Evolutionary conservation across 2,113 vertebrate species (phyloP).

Genomic region (Pristiophorus japonicus): DNA sequence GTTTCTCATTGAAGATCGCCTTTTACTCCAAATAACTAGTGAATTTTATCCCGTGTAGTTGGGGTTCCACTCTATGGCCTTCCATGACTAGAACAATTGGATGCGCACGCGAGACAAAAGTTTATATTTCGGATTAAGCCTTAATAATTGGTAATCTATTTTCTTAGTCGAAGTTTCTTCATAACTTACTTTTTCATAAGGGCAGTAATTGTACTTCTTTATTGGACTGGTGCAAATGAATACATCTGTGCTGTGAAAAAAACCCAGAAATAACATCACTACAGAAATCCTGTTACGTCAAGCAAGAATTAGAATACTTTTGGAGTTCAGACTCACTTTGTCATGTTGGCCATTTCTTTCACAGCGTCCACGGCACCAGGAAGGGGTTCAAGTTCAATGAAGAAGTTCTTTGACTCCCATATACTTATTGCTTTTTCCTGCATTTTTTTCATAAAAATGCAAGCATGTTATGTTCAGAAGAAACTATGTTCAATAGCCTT

Average conservation of each 20-base stretch:
- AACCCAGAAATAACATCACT: slow-evolving; percentile 33
- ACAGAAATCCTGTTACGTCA: neutral
- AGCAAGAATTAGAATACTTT: neutral
- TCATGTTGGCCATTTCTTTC: slow-evolving; percentile 81
- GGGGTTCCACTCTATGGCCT: neutral
- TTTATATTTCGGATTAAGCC: neutral
- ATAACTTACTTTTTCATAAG: slow-evolving; percentile 80
- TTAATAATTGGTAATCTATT: neutral
- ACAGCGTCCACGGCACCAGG: slow-evolving; percentile 84
- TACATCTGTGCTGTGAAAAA: slow-evolving; percentile 76
- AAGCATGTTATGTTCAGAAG: slow-evolving; percentile 14
- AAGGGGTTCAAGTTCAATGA: slow-evolving; percentile 80
- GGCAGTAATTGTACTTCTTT: slow-evolving; percentile 78
- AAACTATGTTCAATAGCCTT: neutral
- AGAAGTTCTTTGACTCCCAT: slow-evolving; percentile 91
- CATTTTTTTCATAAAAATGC: neutral
- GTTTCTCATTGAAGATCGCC: neutral
- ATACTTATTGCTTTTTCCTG: slow-evolving; percentile 92
- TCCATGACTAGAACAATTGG: neutral
- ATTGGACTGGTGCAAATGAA: slow-evolving; percentile 96
- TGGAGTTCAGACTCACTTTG: slow-evolving; percentile 64
- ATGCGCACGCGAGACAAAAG: neutral
- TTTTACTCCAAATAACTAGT: neutral
- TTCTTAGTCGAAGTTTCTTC: neutral
- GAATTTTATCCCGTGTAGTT: neutral